Base-by-base conservation (phyloP, 1,140 invertebrate genomes). In the Hydropsyche tenuis region DNA sequence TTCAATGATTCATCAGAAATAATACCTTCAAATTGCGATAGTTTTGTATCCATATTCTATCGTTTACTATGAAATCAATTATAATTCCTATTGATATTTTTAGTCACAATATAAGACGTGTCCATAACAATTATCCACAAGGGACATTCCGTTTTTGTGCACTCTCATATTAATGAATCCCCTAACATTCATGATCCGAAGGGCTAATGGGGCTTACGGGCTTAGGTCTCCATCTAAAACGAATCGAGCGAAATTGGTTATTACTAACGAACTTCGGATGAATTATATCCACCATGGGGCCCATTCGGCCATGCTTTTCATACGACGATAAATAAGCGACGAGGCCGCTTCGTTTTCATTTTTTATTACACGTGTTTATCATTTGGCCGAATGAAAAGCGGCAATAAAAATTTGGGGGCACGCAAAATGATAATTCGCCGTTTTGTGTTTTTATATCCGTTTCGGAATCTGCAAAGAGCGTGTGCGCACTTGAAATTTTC, bases 181-280 rank as follows among this genome's bases (percentile, higher is more conserved):
- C 63, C 63, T 22, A 42, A 43, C 30, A 65, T 65, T 42, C 30
- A 65, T 45, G 63, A 45, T 65, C 42, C 63, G 30, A 65, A 65
- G 30, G 30, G 63, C 63, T 43, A 65, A 60, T 60, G 56, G 63
- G 63, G 63, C 30, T 42, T 65, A 43, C 16, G 63, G 30, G 63
- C 30, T 43, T 65, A 65, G 20, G 42, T 27, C 37, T 20, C 23
- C 42, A 42, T 65, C 42, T 65, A 65, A 65, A 65, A 65, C 63
- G 42, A 65, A 65, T 65, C 63, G 63, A 43, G 30, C 30, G 43
- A 65, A 65, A 65, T 43, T 65, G 63, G 63, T 65, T 65, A 65
- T 65, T 65, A 65, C 63, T 43, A 51, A 65, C 56, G 18, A 60
- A 60, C 20, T 65, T 65, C 63, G 37, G 63, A 65, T 65, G 63